Percentiles rank a stretch among this genome's conserved stretches.
Evolutionary conservation across 1,140 invertebrate species (phyloP).

Genomic region (Solen grandis): DNA sequence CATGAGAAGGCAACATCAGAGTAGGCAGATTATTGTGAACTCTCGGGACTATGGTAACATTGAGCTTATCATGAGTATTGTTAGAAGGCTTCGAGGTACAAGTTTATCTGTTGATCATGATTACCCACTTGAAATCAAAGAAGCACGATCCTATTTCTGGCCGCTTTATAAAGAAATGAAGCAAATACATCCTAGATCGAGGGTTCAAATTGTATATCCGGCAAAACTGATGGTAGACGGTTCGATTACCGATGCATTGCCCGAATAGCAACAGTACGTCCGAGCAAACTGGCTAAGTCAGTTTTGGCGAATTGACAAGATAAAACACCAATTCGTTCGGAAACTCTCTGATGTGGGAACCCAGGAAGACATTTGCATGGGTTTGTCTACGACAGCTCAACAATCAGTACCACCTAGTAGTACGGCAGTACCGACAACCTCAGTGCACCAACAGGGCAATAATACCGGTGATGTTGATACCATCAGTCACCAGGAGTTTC

Average conservation of each 20-base stretch:
- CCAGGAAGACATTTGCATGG: too few relatives aligned
- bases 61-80: constrained; percentile 2
- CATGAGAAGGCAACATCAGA: not conserved
- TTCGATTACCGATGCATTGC: not conserved
- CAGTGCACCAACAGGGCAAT: too few relatives aligned
- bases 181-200: not conserved
- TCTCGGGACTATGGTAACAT: not conserved
- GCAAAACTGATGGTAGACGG: constrained; percentile 4
- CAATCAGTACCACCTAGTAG: too few relatives aligned
- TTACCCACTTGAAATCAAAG: constrained; percentile 5
- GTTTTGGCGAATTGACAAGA: too few relatives aligned
- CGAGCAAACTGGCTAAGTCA: not conserved
- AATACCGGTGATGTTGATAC: too few relatives aligned
- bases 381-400: too few relatives aligned
- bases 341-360: too few relatives aligned
- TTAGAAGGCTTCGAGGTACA: not conserved
- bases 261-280: not conserved
- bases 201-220: constrained; percentile 14
- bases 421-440: too few relatives aligned
- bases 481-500: too few relatives aligned
- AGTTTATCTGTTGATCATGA: not conserved
- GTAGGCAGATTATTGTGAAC: not conserved
- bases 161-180: not conserved
- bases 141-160: not conserved
- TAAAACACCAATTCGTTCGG: too few relatives aligned